Percentiles rank a stretch among this genome's conserved stretches.
These are phyloP conservation scores for Picus viridis DNA, from an alignment of 2,797 vertebrate species.

Conservation along the genomic window DNA sequence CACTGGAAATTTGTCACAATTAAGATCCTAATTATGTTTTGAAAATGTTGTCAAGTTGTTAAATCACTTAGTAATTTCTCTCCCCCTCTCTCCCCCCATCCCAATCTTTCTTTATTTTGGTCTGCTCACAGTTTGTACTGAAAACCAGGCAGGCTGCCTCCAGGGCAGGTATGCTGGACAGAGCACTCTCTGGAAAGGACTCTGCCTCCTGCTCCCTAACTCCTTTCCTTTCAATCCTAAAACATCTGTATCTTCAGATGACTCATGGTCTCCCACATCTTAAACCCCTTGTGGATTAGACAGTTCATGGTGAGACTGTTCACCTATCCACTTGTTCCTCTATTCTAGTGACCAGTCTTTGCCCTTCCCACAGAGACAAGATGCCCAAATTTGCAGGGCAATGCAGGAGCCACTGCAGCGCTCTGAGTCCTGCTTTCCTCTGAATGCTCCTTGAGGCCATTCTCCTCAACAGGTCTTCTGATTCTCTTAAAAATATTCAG, in stretches of 20 bases:
- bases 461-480: not conserved
- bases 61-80: not conserved
- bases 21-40: not conserved
- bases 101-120: not conserved
- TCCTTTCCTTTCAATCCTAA: not conserved
- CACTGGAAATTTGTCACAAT: not conserved
- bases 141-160: not conserved
- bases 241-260: not conserved
- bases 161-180: not conserved
- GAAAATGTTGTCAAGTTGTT: not conserved
- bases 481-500: not conserved
- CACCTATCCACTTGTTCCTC: not conserved
- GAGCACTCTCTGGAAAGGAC: not conserved
- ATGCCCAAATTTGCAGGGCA: too few relatives aligned
- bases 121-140: not conserved
- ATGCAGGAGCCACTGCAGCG: accelerated
- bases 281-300: not conserved
- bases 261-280: not conserved
- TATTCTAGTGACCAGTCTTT: accelerated
- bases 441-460: accelerated
- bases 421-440: too few relatives aligned
- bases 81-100: too few relatives aligned
- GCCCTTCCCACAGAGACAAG: accelerated
- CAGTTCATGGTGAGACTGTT: not conserved
- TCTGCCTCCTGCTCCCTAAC: not conserved